A percentile compares a stretch with the other conserved stretches of the same genome.
These are phyloP conservation scores for Subanguina moxae DNA, from an alignment of 1,140 invertebrate species.

Conservation along the genomic window DNA sequence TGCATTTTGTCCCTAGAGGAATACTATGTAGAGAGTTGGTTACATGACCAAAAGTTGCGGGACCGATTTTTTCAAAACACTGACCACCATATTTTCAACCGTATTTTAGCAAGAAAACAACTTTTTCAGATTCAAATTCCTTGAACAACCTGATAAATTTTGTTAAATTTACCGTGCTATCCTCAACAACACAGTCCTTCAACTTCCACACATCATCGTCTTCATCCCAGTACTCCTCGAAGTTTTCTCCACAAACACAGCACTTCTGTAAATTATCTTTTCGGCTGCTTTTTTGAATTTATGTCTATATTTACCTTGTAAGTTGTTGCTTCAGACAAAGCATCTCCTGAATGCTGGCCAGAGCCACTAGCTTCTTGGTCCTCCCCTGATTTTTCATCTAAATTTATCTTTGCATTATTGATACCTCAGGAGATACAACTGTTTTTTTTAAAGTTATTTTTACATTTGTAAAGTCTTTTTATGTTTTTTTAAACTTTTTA, in stretches of 20 bases:
- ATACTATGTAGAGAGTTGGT: too few relatives aligned
- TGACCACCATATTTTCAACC: too few relatives aligned
- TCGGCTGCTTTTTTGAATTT: neutral
- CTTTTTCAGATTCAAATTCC: too few relatives aligned
- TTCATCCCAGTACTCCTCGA: slow-evolving; percentile 55
- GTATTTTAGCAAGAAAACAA: too few relatives aligned
- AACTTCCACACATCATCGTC: slow-evolving; percentile 53
- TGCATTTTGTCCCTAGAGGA: too few relatives aligned
- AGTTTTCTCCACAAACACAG: slow-evolving; percentile 51
- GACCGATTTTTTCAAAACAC: too few relatives aligned
- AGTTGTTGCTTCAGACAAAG: slow-evolving; percentile 5
- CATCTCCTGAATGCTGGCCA: slow-evolving; percentile 4
- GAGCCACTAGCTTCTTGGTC: neutral
- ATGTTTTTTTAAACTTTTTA: neutral
- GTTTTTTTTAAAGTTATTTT: too few relatives aligned
- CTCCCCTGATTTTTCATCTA: neutral
- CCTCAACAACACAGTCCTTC: slow-evolving; percentile 34
- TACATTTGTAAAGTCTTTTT: neutral
- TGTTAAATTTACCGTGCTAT: slow-evolving; percentile 31
- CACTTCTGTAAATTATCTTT: slow-evolving; percentile 40
- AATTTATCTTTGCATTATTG: neutral
- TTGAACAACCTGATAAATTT: too few relatives aligned
- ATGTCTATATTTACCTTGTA: neutral
- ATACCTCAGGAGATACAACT: neutral
- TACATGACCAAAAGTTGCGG: too few relatives aligned